Base-by-base conservation (phyloP, 2,797 vertebrate species). In the Xenopus petersii region DNA sequence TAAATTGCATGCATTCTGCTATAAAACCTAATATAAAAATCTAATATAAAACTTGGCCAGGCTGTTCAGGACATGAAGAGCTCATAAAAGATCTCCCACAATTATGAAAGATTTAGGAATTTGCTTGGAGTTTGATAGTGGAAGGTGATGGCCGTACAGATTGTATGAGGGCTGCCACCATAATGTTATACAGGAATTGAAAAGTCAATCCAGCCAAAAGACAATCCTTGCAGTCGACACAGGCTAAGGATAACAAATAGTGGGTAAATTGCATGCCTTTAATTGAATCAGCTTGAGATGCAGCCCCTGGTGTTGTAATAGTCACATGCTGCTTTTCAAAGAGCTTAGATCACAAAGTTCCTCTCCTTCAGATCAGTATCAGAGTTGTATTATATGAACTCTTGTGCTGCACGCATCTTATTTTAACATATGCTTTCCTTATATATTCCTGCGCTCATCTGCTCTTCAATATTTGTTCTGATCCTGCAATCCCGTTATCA, bases 271-370 rank as follows among this genome's bases (percentile, higher is more conserved):
- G 51, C 24, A 59, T 70, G 61, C 64, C 33, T 59, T 70, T 47
- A 65, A 64, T 75, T 56, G 24, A 51, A 42, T 65, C 46, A 59
- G 30, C 55, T 59, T 75, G 67, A 65, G 59, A 58, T 49, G 46
- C 62, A 33, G 26, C 54, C 74, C 26, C 55, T 65, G 62, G 55
- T 75, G 68, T 66, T 75, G 68, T 71, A 75, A 66, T 66, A 61
- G 30, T 54, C 74, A 75, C 68, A 70, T 75, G 74, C 68, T 75
- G 58, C 64, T 70, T 68, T 71, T 75, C 68, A 75, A 65, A 75
- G 51, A 49, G 60, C 42, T 64, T 64, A 75, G 61, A 75, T 75
- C 67, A 56, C 60, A 69, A 21, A 58, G 49, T 55, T 64, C 16
- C 33, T n/a, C 33, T 47, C 62, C 36, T 47, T 64, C 33, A 75